Evolutionary conservation across 2,113 vertebrate genomes (phyloP).

Genomic region (Vidua macroura): DNA sequence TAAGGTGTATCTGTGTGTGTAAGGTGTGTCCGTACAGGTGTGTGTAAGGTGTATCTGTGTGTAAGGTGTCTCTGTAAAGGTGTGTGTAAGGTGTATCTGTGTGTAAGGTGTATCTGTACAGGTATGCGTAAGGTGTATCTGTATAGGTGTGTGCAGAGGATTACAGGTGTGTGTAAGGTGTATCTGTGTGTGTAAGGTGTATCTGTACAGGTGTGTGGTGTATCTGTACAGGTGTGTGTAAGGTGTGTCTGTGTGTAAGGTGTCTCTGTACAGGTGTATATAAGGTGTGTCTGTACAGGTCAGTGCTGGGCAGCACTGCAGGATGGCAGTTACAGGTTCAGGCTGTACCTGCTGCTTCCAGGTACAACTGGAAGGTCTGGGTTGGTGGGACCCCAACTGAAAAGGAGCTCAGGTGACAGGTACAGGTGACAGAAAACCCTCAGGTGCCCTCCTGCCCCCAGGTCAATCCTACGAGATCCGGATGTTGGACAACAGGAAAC

Average conservation of each 20-base stretch:
- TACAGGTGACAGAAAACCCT: background rate
- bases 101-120: no score
- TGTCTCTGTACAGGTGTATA: background rate
- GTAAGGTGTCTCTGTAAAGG: no score
- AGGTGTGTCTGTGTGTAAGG: no score
- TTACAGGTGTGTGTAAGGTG: background rate
- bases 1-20: no score
- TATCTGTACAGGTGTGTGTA: background rate
- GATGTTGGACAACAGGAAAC: conserved; percentile 98
- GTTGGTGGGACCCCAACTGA: background rate
- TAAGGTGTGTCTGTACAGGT: background rate
- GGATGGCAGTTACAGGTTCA: no score
- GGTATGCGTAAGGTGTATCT: background rate
- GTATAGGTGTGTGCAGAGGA: background rate
- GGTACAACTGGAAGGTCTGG: background rate
- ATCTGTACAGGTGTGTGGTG: background rate
- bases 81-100: background rate
- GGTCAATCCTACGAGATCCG: conserved; percentile 98
- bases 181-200: background rate
- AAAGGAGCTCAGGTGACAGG: background rate
- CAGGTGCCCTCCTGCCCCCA: conserved; percentile 50
- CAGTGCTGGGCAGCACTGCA: background rate
- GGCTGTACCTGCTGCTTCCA: background rate
- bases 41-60: background rate
- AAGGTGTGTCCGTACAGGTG: background rate